Conservation (phyloP, 2,888 invertebrate species). For the Diadromus collaris region DNA sequence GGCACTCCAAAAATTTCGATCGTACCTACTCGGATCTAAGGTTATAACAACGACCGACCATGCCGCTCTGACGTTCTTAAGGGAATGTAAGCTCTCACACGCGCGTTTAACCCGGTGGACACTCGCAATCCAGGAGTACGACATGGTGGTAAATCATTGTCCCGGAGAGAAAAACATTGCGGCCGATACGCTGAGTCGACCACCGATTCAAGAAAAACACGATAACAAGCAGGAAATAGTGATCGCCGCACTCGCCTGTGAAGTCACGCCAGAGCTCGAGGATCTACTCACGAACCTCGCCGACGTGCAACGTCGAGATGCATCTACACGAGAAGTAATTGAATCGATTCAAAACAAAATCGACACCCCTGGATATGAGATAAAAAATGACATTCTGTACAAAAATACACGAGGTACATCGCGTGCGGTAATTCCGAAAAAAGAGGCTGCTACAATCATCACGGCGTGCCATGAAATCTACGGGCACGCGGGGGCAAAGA, state of each 20-base stretch:
- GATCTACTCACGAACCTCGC: background rate
- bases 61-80: background rate
- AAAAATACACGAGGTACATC: background rate
- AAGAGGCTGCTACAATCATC: background rate
- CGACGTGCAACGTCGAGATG: background rate
- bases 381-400: background rate
- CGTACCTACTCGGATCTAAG: no score
- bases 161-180: background rate
- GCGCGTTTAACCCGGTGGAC: no score
- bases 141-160: background rate
- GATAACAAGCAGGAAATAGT: background rate
- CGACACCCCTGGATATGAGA: background rate
- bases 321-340: no score
- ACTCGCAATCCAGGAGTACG: background rate
- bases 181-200: background rate
- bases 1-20: no score
- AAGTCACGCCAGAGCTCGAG: no score
- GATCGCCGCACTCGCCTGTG: background rate
- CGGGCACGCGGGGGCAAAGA: no score
- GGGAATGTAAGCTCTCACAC: background rate
- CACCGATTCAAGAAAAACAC: background rate
- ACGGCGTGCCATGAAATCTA: background rate
- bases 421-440: slow-evolving; percentile 4
- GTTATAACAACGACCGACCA: no score
- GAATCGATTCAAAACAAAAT: background rate